A percentile compares a stretch with the other conserved stretches of the same genome.
Conservation (phyloP, 2,113 vertebrate species). For the Opisthocomus hoazin region DNA sequence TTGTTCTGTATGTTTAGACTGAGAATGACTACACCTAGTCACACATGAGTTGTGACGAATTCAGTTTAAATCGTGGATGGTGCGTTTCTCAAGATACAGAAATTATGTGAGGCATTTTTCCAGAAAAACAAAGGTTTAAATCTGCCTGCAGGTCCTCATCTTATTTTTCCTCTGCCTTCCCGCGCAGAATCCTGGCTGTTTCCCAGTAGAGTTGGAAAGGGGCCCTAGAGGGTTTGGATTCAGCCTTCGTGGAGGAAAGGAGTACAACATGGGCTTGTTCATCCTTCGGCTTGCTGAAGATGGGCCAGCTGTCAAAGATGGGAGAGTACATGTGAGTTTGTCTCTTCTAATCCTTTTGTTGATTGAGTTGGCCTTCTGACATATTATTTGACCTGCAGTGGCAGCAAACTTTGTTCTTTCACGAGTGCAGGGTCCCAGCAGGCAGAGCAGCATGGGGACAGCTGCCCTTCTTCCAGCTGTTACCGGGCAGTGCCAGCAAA, state of each 20-base stretch:
- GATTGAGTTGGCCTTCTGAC: not conserved
- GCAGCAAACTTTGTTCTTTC: not conserved
- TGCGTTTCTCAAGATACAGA: not conserved
- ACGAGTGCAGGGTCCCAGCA: not conserved
- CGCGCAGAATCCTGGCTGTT: constrained; percentile 77
- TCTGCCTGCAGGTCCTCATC: not conserved
- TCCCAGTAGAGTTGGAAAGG: constrained; percentile 89
- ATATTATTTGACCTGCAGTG: not conserved
- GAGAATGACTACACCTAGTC: not conserved
- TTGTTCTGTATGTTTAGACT: not conserved
- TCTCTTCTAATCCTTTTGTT: not conserved
- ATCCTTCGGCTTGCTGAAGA: constrained; percentile 95
- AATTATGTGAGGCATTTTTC: not conserved
- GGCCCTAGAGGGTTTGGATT: constrained; percentile 93
- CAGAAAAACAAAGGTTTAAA: not conserved
- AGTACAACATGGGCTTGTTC: constrained; percentile 98
- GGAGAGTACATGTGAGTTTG: constrained; percentile 89
- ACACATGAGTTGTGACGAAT: not conserved
- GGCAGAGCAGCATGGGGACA: not conserved
- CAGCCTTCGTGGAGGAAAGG: constrained; percentile 94
- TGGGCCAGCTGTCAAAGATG: constrained; percentile 88
- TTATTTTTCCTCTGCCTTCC: not conserved
- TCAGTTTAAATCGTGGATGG: not conserved
- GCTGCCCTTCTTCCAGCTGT: not conserved
- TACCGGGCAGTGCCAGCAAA: not conserved